Evolutionary conservation across 2,888 invertebrate genomes (phyloP).

Genomic region (Bellardia pandia): DNA sequence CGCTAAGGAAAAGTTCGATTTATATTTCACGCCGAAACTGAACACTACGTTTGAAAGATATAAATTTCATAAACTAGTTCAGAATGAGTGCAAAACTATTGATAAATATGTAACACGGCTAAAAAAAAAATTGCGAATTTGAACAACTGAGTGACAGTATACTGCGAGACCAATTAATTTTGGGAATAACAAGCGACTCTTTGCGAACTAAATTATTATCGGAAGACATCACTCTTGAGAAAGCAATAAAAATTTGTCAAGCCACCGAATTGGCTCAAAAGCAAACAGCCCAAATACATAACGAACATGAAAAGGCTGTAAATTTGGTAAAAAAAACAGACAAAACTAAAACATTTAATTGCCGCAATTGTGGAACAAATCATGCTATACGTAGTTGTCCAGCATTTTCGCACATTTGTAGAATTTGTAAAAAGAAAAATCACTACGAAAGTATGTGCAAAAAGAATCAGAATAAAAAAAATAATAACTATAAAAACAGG

Average conservation of each 20-base stretch:
- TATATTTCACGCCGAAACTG: constrained; percentile 26
- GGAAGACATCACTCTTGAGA: constrained; percentile 6
- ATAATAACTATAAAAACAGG: too few relatives aligned
- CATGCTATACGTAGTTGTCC: constrained; percentile 9
- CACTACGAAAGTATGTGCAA: too few relatives aligned
- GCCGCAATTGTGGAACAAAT: constrained; percentile 15
- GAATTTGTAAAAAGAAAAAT: too few relatives aligned
- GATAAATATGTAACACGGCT: constrained; percentile 15
- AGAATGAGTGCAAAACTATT: constrained; percentile 34
- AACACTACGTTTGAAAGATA: constrained; percentile 31
- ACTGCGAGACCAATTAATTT: constrained; percentile 10
- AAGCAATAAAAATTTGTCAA: not conserved
- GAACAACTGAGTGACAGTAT: not conserved
- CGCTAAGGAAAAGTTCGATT: constrained; percentile 10
- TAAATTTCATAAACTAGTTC: constrained; percentile 39
- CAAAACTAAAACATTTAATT: not conserved
- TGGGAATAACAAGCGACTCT: constrained; percentile 15
- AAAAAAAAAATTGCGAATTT: not conserved
- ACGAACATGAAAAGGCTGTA: not conserved
- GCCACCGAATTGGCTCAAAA: constrained; percentile 16
- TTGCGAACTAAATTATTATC: constrained; percentile 3
- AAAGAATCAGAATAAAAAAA: too few relatives aligned
- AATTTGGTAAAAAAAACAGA: not conserved
- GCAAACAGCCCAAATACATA: constrained; percentile 32
- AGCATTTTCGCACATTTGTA: too few relatives aligned